Percentiles rank a stretch among this genome's conserved stretches.
Evolutionary conservation across 1,140 invertebrate genomes (phyloP).

Genomic region (Bombus sylvicola): DNA sequence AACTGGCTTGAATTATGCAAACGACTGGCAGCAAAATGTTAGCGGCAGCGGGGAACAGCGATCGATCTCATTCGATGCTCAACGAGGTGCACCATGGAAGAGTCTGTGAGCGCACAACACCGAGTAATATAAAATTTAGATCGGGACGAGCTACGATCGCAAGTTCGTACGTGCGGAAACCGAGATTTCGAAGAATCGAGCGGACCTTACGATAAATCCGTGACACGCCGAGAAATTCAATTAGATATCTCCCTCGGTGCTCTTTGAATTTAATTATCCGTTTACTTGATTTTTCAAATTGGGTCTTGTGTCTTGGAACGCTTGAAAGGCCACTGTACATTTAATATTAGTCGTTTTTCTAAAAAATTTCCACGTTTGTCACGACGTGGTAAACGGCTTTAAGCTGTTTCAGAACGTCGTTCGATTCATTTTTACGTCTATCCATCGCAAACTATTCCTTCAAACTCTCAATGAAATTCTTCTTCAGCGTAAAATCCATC

Average conservation of each 20-base stretch:
- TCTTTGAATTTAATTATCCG: conserved; percentile 14
- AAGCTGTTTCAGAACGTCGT: background rate
- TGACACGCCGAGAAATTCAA: background rate
- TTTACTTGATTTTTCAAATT: background rate
- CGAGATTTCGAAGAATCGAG: background rate
- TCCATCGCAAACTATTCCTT: background rate
- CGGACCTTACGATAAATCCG: background rate
- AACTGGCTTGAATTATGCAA: conserved; percentile 73
- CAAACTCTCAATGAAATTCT: background rate
- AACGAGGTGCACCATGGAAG: conserved; percentile 44
- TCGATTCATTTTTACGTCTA: background rate
- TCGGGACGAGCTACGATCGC: background rate
- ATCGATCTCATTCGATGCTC: conserved; percentile 62
- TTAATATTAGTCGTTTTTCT: too few relatives aligned
- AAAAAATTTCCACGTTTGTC: background rate
- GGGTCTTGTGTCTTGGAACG: background rate
- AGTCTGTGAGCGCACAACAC: background rate
- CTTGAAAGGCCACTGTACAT: accelerated
- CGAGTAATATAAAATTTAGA: conserved; percentile 33
- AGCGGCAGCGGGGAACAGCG: conserved; percentile 58
- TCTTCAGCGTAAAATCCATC: too few relatives aligned
- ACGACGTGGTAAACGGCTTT: background rate
- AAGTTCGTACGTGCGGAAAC: conserved; percentile 24
- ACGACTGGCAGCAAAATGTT: conserved; percentile 73
- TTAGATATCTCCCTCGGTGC: background rate